phyloP scores from a whole-genome alignment of 2,113 vertebrate species.

The Mustela lutreola region DNA sequence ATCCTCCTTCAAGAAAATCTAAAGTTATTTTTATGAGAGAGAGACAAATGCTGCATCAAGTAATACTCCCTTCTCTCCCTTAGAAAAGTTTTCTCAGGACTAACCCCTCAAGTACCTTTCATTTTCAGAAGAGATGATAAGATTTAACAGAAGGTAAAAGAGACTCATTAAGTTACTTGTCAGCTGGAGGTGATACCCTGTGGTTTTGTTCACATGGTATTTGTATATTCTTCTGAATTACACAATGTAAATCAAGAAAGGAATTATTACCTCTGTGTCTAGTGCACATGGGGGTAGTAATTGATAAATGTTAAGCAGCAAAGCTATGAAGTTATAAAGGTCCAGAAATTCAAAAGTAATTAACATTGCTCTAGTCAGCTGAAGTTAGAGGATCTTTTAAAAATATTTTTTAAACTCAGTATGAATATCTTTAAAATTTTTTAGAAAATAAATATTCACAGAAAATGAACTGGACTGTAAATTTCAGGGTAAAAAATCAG shows the following conservation, averaged over 20 bases:
- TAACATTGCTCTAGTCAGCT: background rate
- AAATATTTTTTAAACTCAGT: constrained; percentile 61
- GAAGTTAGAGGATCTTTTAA: constrained; percentile 7
- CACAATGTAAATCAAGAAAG: constrained; percentile 56
- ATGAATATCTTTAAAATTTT: background rate
- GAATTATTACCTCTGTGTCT: constrained; percentile 23
- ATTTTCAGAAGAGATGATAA: constrained; percentile 80
- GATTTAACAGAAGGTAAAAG: constrained; percentile 78
- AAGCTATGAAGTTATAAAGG: background rate
- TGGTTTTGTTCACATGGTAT: constrained; percentile 40
- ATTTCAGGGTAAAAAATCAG: constrained; percentile 65
- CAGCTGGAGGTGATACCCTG: constrained; percentile 61
- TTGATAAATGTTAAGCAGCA: constrained; percentile 16
- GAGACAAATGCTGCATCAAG: background rate
- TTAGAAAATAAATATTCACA: constrained; percentile 38
- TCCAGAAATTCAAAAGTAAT: constrained; percentile 54
- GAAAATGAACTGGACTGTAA: constrained; percentile 52
- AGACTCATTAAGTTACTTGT: constrained; percentile 75
- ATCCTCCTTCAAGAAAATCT: constrained; percentile 64
- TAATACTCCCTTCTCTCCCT: background rate
- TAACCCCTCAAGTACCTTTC: constrained; percentile 79
- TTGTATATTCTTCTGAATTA: constrained; percentile 71
- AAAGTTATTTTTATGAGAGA: constrained; percentile 59
- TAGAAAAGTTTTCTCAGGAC: background rate
- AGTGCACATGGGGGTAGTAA: background rate